Evolutionary conservation across 2,797 vertebrate species (phyloP).

Genomic region (Staurois parvus): DNA sequence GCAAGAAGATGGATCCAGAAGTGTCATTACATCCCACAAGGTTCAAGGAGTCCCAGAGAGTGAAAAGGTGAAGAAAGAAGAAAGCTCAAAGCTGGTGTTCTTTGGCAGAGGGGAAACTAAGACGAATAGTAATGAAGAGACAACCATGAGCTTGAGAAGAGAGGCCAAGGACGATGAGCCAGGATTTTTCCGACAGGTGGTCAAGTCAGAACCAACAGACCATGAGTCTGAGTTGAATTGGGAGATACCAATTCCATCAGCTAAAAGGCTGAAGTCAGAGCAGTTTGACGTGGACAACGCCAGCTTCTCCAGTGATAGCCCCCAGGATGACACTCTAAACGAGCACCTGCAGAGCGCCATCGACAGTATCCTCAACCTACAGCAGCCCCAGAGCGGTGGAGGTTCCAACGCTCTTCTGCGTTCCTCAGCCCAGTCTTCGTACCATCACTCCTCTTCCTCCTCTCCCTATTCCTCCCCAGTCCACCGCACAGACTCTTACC

Average conservation of each 20-base stretch:
- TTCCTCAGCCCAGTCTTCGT: conserved; percentile 72
- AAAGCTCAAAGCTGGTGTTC: conserved; percentile 48
- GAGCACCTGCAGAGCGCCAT: conserved; percentile 96
- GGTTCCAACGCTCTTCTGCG: conserved; percentile 65
- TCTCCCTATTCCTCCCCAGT: conserved; percentile 68
- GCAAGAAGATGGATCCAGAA: conserved; percentile 70
- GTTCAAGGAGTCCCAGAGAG: conserved; percentile 33
- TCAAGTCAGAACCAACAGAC: conserved; percentile 77
- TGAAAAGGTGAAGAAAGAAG: conserved; percentile 53
- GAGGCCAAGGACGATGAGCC: conserved; percentile 84
- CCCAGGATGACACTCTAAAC: conserved; percentile 88
- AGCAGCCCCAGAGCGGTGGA: conserved; percentile 79
- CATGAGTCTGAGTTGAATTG: conserved; percentile 73
- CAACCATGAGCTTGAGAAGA: conserved; percentile 74
- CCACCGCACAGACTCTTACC: conserved; percentile 79
- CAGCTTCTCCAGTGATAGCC: conserved; percentile 94
- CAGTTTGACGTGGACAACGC: conserved; percentile 93
- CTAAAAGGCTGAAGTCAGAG: conserved; percentile 89
- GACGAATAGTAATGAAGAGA: conserved; percentile 67
- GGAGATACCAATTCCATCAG: conserved; percentile 82
- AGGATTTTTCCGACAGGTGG: conserved; percentile 80
- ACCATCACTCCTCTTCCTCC: conserved; percentile 67
- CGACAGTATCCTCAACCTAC: conserved; percentile 95
- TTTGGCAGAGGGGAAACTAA: conserved; percentile 61
- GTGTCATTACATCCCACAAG: conserved; percentile 66